Percentiles rank a stretch among this genome's conserved stretches.
These are phyloP conservation scores for Poecilia wingei DNA, from an alignment of 2,797 vertebrate species.

Conservation along the genomic window DNA sequence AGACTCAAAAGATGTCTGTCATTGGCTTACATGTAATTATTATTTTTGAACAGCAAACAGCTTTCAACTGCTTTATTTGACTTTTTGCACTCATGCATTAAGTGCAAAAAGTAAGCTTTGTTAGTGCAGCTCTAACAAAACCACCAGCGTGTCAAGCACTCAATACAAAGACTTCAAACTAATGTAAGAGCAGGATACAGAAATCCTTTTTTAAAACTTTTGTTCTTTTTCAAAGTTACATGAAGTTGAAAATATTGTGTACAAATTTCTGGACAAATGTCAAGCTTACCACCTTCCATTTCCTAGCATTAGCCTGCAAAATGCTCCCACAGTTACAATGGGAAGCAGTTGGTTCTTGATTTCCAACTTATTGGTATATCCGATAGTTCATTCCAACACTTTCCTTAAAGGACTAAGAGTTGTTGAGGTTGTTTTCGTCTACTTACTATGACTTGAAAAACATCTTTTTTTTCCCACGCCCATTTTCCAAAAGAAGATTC, in stretches of 20 bases:
- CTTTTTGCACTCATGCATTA: background rate
- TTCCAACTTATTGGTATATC: background rate
- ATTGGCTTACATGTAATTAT: background rate
- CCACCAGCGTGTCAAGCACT: constrained; percentile 4
- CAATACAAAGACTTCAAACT: background rate
- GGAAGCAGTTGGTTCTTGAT: background rate
- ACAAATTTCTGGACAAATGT: background rate
- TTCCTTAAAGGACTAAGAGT: background rate
- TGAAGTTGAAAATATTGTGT: background rate
- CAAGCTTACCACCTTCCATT: constrained; percentile 43
- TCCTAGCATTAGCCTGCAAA: background rate
- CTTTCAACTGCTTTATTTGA: background rate
- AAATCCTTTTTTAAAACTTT: background rate
- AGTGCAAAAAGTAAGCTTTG: background rate
- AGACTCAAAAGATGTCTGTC: background rate
- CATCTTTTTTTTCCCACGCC: constrained; percentile 3
- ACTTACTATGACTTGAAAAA: constrained; percentile 1
- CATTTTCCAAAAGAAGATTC: constrained; percentile 36
- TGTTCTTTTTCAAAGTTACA: background rate
- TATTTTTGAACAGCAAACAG: too few relatives aligned
- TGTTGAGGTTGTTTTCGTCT: constrained; percentile 18
- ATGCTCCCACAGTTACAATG: background rate
- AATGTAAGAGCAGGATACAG: background rate
- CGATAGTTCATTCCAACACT: background rate
- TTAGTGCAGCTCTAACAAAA: background rate